phyloP scores from a whole-genome alignment of 1,140 invertebrate species.

The Cyrtorhinus lividipennis region DNA sequence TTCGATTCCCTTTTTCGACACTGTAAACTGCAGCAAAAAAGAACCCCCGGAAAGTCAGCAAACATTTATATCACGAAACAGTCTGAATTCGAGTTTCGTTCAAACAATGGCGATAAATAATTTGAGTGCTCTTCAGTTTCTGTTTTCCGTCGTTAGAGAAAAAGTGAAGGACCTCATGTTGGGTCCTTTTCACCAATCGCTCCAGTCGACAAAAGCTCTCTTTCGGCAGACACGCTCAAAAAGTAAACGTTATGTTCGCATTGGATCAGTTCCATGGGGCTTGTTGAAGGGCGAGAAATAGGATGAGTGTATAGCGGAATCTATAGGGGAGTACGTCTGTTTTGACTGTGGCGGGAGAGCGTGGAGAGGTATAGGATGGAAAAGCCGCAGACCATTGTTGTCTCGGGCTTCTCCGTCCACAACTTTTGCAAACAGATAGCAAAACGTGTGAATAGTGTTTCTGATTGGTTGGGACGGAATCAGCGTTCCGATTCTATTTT shows the following conservation, averaged over 20 bases:
- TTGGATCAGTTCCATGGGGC: background rate
- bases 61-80: too few species aligned
- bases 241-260: background rate
- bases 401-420: background rate
- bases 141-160: background rate
- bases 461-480: background rate
- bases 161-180: background rate
- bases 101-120: too few species aligned
- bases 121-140: background rate
- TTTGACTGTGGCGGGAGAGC: background rate
- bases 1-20: too few species aligned
- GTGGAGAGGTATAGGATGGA: background rate
- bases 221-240: too few species aligned
- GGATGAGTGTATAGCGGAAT: too few species aligned
- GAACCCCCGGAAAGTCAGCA: too few species aligned
- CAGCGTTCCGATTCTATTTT: background rate
- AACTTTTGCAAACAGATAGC: background rate
- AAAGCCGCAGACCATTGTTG: background rate
- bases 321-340: background rate
- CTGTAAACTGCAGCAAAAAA: too few species aligned
- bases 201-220: too few species aligned
- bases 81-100: too few species aligned
- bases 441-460: background rate
- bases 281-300: background rate
- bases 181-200: too few species aligned